A percentile compares a stretch with the other conserved stretches of the same genome.
Conservation (phyloP, 2,797 vertebrate genomes). For the Syngnathus acus region DNA sequence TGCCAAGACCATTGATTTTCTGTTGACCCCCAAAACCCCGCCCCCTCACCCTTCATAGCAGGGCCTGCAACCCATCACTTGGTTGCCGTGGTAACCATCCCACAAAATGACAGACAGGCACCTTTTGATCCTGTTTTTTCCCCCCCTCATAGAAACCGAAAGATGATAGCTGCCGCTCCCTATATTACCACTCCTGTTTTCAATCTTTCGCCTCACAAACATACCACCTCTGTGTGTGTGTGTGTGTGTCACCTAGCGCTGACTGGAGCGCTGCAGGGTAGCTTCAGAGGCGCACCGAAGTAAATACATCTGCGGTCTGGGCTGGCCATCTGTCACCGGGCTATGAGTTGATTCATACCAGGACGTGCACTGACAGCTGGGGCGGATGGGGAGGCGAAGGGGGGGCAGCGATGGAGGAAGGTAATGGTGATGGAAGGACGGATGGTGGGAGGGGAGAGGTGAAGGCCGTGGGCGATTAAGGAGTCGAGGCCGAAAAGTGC, state of each 20-base stretch:
- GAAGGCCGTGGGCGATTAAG: neutral
- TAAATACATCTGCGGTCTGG: constrained; percentile 1
- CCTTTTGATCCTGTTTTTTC: neutral
- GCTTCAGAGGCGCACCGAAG: neutral
- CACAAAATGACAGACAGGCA: neutral
- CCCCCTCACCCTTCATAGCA: neutral
- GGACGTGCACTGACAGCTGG: neutral
- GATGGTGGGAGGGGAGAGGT: neutral
- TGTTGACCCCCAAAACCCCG: neutral
- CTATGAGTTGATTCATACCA: neutral
- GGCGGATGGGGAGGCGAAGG: neutral
- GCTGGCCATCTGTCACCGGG: neutral
- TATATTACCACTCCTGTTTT: neutral
- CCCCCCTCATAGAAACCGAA: neutral
- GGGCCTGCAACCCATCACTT: neutral
- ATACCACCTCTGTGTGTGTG: neutral
- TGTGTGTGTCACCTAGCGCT: neutral
- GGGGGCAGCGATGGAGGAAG: neutral
- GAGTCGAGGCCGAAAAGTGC: neutral
- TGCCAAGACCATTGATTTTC: neutral
- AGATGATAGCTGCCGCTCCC: neutral
- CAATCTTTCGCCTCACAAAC: neutral
- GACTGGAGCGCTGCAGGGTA: neutral
- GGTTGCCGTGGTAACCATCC: neutral
- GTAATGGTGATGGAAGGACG: neutral